Percentiles rank a stretch among this genome's conserved stretches.
Evolutionary conservation across 2,797 vertebrate genomes (phyloP).

Genomic region (Rhinichthys osculus): DNA sequence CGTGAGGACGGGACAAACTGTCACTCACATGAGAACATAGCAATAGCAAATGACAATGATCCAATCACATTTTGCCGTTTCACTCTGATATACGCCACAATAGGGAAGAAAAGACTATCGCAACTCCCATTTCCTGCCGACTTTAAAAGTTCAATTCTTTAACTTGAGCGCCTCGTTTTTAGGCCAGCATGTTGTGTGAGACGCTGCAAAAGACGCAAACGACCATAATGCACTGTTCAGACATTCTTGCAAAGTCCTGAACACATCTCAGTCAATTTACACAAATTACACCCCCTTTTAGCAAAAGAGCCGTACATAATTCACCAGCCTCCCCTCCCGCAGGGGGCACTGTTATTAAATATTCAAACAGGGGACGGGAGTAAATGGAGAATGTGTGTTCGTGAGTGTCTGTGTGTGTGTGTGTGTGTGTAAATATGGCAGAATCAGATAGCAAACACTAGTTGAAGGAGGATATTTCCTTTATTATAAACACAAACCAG

Average conservation of each 20-base stretch:
- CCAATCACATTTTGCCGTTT: no score
- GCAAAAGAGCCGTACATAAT: slow-evolving; percentile 46
- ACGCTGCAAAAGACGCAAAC: no score
- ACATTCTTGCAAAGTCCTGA: not conserved
- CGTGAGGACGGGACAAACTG: no score
- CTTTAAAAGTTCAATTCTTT: no score
- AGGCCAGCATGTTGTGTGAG: no score
- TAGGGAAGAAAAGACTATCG: no score
- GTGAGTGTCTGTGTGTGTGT: not conserved
- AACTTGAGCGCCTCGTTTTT: no score
- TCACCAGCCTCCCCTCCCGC: slow-evolving; percentile 19
- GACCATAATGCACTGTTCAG: not conserved
- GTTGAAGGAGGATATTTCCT: not conserved
- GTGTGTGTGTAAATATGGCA: not conserved
- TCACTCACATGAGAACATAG: no score
- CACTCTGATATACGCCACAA: no score
- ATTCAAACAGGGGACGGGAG: slow-evolving; percentile 10
- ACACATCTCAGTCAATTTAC: not conserved
- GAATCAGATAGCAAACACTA: not conserved
- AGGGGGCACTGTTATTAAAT: slow-evolving; percentile 42
- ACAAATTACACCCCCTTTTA: slow-evolving; percentile 10
- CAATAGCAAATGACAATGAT: no score
- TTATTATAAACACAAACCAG: not conserved
- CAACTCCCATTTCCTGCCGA: no score
- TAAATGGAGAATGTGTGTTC: not conserved